Evolutionary conservation across 1,140 invertebrate genomes (phyloP).

Genomic region (Centruroides sculpturatus): DNA sequence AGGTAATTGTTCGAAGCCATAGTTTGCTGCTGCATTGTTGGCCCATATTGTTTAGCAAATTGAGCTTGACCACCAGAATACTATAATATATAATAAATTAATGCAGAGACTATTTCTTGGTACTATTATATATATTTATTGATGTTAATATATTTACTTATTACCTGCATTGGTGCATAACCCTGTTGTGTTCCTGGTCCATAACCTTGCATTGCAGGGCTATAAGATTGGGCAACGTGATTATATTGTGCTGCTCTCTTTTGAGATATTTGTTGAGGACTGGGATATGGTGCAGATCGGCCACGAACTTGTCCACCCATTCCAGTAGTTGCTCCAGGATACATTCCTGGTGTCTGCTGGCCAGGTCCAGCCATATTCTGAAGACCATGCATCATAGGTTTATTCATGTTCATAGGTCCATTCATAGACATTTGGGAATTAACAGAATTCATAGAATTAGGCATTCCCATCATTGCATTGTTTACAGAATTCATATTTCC

Average conservation of each 20-base stretch:
- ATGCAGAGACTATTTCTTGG: conserved; percentile 17
- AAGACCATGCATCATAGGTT: neutral
- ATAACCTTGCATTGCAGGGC: conserved; percentile 25
- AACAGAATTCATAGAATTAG: conserved; percentile 1
- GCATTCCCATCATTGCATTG: conserved; percentile 17
- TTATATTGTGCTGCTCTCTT: conserved; percentile 36
- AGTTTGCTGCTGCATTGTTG: conserved; percentile 21
- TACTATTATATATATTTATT: neutral
- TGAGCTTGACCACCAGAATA: conserved; percentile 5
- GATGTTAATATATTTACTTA: conserved; percentile 8
- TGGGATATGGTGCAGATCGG: conserved; percentile 60
- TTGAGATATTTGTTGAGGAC: conserved; percentile 61
- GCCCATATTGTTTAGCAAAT: conserved; percentile 36
- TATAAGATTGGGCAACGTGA: conserved; percentile 10
- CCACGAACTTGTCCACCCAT: conserved; percentile 28
- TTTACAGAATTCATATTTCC: conserved; percentile 16
- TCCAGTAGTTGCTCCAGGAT: conserved; percentile 14
- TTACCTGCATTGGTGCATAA: conserved; percentile 32
- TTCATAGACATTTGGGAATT: conserved; percentile 20
- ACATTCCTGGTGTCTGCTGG: conserved; percentile 25
- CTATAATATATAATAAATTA: neutral
- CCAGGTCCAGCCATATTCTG: conserved; percentile 10
- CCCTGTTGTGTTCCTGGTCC: conserved; percentile 20
- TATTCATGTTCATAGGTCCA: conserved; percentile 18
- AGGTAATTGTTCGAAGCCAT: conserved; percentile 45